Conservation (phyloP, 2,888 invertebrate genomes). For the Cephus nigrinus region DNA sequence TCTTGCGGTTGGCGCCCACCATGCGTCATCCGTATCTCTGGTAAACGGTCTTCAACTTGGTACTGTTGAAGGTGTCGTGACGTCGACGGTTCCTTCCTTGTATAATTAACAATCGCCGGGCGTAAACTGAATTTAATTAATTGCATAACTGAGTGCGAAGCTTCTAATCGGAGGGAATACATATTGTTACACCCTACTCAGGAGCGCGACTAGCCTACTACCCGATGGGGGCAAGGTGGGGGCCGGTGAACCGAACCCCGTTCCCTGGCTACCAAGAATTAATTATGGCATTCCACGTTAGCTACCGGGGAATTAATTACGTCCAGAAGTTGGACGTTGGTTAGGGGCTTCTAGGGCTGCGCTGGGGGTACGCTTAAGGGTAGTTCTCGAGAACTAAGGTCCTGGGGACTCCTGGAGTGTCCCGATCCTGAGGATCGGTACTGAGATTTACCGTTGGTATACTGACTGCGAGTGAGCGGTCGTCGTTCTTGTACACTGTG, state of each 20-base stretch:
- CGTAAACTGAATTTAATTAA: constrained; percentile 64
- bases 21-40: not conserved
- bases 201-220: constrained; percentile 5
- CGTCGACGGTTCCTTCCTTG: not conserved
- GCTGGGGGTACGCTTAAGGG: constrained; percentile 16
- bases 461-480: not conserved
- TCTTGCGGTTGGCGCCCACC: not conserved
- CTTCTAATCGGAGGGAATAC: constrained; percentile 61
- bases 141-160: constrained; percentile 54
- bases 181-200: constrained; percentile 57
- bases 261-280: constrained; percentile 56
- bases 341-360: constrained; percentile 48
- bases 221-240: not conserved
- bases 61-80: not conserved
- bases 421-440: constrained; percentile 21
- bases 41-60: not conserved
- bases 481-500: not conserved
- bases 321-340: constrained; percentile 63
- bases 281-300: constrained; percentile 66
- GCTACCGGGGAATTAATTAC: constrained; percentile 64
- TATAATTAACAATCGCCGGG: constrained; percentile 59
- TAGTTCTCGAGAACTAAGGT: constrained; percentile 6
- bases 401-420: constrained; percentile 2
- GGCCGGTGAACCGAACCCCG: not conserved
- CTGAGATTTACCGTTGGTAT: not conserved